Evolutionary conservation across 2,888 invertebrate species (phyloP), one percentile per base, ranked within the genome.

Genomic region (Ethmia dodecea): DNA sequence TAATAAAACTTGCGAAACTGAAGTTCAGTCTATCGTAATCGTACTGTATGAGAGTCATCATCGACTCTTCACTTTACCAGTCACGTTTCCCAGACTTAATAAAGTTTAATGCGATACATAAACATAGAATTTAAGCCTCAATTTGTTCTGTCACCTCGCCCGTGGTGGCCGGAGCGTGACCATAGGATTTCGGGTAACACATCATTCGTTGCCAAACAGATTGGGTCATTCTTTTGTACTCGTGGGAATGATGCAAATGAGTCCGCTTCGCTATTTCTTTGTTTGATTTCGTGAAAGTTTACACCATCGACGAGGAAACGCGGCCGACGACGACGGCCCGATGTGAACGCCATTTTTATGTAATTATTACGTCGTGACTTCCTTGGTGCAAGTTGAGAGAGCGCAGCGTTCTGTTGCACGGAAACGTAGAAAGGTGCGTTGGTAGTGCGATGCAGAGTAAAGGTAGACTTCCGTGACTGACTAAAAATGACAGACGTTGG

Each of bases 231-330:
- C 83, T 78, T 71, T 86, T 86, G 83, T 86, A 78, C 78, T 76
- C 77, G 78, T 86, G 84, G 80, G 84, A 86, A 83, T 66, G 73
- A 86, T 86, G 84, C 76, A 84, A 86, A 84, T 84, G 83, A 83
- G 78, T 69, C 30, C 60, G 60, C 74, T 74, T 79, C 77, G 75
- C 80, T 80, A 81, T 83, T 81, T 83, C 84, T 83, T 84, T 84
- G 84, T 84, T 84, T 84, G 84, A 84, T 84, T 83, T 84, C 81
- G 84, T 84, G 83, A 84, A 84, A 84, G 83, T 86, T 79, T 80
- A 83, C 81, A 80, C 83, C 83, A 83, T 81, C 77, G 83, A 77
- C 70, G 74, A 77, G 80, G 83, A 80, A 83, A 79, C 76, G 73
- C 77, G 76, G 77, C 61, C 73, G 77, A 46, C 75, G 69, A 62